phyloP scores from a whole-genome alignment of 2,888 invertebrate genomes.

The Microplitis deprimator region DNA sequence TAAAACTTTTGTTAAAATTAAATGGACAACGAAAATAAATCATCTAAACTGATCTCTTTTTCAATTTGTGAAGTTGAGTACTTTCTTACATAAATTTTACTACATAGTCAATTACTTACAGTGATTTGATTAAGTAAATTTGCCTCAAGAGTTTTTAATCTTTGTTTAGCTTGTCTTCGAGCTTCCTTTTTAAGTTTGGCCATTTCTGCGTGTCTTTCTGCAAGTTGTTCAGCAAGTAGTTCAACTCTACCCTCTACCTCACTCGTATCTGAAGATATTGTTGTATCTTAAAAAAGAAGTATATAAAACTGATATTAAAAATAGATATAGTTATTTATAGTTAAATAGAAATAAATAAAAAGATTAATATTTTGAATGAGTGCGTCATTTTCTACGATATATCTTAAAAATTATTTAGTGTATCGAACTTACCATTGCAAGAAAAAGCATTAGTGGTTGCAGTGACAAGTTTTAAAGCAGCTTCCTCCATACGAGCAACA shows the following conservation, averaged over 20 bases:
- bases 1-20: too few relatives aligned
- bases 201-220: constrained; percentile 67
- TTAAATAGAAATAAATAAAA: background rate
- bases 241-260: constrained; percentile 69
- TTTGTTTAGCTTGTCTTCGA: constrained; percentile 66
- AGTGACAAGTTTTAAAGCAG: constrained; percentile 67
- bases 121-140: constrained; percentile 69
- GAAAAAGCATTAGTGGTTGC: constrained; percentile 66
- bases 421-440: constrained; percentile 61
- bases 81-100: too few relatives aligned
- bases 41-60: too few relatives aligned
- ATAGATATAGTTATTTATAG: too few relatives aligned
- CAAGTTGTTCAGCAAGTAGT: constrained; percentile 65
- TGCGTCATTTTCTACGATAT: background rate
- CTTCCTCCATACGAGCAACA: constrained; percentile 68
- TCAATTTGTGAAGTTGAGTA: too few relatives aligned
- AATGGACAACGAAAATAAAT: too few relatives aligned
- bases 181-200: constrained; percentile 66
- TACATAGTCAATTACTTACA: constrained; percentile 48
- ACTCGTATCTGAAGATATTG: constrained; percentile 68
- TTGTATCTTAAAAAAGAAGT: constrained; percentile 59
- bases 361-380: constrained; percentile 25
- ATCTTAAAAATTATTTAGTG: too few relatives aligned
- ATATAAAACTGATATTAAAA: background rate
- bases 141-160: constrained; percentile 65